Conservation (phyloP, 2,113 vertebrate genomes). For the Neolamprologus modestus region DNA sequence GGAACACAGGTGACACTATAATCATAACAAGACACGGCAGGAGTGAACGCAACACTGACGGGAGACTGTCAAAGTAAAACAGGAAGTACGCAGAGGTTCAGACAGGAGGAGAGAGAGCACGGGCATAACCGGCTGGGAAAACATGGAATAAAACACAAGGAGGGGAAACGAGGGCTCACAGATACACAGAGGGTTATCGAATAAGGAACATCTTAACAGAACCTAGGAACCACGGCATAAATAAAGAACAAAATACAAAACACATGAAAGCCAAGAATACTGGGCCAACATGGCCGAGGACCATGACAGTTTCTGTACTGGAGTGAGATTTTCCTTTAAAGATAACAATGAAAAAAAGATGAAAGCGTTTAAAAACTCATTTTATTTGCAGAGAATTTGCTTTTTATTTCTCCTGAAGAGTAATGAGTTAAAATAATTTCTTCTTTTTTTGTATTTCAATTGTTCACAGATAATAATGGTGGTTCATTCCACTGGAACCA, state of each 20-base stretch:
- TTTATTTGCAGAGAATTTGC: background rate
- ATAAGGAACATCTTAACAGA: too few relatives aligned
- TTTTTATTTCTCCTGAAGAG: background rate
- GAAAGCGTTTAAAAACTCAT: fast-evolving
- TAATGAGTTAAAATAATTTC: background rate
- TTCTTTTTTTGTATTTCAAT: background rate
- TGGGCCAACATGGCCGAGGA: too few relatives aligned
- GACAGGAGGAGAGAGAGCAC: too few relatives aligned
- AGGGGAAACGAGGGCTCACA: too few relatives aligned
- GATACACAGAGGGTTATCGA: fast-evolving
- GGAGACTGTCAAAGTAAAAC: too few relatives aligned
- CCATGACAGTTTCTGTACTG: fast-evolving
- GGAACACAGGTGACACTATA: too few relatives aligned
- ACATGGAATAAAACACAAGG: too few relatives aligned
- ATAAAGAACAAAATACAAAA: too few relatives aligned
- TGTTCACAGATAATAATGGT: background rate
- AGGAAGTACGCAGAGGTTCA: too few relatives aligned
- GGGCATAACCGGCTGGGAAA: fast-evolving
- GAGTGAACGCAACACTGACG: too few relatives aligned
- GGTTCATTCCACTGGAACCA: fast-evolving
- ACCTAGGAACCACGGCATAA: fast-evolving
- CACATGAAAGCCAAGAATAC: fast-evolving
- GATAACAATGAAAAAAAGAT: background rate
- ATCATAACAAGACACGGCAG: too few relatives aligned
- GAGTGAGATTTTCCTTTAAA: background rate